These are phyloP conservation scores for cat (Felis catus) DNA, from an alignment of 2,113 vertebrate species.

Conservation along the genomic window DNA sequence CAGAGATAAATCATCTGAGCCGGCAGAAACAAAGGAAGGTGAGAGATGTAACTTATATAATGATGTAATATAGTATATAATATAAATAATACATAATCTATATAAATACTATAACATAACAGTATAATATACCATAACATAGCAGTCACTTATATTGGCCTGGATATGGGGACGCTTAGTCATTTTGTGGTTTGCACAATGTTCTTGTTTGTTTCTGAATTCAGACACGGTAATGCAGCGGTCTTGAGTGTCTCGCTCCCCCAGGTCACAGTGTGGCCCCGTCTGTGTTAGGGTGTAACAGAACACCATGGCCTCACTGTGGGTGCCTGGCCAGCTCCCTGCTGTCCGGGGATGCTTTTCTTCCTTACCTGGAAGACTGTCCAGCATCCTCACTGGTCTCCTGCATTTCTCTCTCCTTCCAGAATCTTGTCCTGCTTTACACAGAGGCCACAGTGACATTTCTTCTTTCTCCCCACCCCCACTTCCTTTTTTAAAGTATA, in stretches of 20 bases:
- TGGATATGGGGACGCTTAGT: not conserved
- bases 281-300: not conserved
- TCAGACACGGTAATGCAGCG: not conserved
- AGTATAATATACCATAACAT: not conserved
- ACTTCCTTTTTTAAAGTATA: no score
- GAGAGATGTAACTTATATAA: not conserved
- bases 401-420: not conserved
- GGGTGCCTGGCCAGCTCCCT: not conserved
- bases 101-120: not conserved
- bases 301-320: no score
- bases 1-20: not conserved
- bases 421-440: not conserved
- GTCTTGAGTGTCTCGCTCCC: not conserved
- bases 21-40: not conserved
- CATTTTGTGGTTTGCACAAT: not conserved
- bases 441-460: not conserved
- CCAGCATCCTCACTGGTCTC: not conserved
- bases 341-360: not conserved
- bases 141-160: not conserved
- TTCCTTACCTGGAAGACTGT: not conserved
- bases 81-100: not conserved
- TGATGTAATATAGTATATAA: not conserved
- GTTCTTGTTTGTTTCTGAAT: not conserved
- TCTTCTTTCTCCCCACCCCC: not conserved
- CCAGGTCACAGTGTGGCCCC: rapidly evolving